A percentile compares a stretch with the other conserved stretches of the same genome.
These are phyloP conservation scores for Caranx ignobilis DNA, from an alignment of 2,113 vertebrate genomes.

Conservation along the genomic window DNA sequence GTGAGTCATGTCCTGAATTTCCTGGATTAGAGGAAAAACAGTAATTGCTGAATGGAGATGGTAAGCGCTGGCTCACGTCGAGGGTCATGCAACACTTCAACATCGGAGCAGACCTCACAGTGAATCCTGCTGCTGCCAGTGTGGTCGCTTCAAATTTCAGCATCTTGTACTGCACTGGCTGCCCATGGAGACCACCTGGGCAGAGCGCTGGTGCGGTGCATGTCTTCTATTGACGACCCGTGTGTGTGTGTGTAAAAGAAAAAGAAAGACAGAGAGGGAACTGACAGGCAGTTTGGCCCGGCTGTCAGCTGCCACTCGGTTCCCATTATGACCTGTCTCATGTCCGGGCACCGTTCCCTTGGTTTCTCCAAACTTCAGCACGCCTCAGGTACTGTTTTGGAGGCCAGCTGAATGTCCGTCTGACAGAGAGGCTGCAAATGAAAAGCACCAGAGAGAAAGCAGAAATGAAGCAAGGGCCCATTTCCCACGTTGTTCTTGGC, in stretches of 20 bases:
- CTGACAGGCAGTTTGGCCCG: constrained; percentile 65
- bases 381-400: constrained; percentile 64
- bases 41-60: constrained; percentile 40
- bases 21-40: constrained; percentile 32
- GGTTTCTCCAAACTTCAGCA: constrained; percentile 38
- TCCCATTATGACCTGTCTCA: constrained; percentile 43
- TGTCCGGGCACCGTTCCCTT: constrained; percentile 24
- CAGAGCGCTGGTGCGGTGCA: constrained; percentile 34
- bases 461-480: constrained; percentile 61
- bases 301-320: constrained; percentile 63
- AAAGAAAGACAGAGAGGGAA: constrained; percentile 27
- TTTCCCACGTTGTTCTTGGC: constrained; percentile 84
- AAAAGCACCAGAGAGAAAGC: constrained; percentile 67
- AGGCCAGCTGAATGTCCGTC: constrained; percentile 51
- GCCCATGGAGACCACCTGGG: constrained; percentile 61
- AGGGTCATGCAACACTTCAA: constrained; percentile 13
- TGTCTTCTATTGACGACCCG: constrained; percentile 20
- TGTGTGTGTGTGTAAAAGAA: constrained; percentile 20
- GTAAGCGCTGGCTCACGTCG: not conserved
- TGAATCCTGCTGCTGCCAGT: constrained; percentile 33
- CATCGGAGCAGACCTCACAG: constrained; percentile 37
- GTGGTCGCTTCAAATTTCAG: constrained; percentile 25
- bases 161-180: constrained; percentile 33
- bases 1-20: constrained; percentile 62
- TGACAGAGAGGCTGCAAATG: constrained; percentile 63